Conservation (phyloP, 2,113 vertebrate genomes). For the Limanda limanda region DNA sequence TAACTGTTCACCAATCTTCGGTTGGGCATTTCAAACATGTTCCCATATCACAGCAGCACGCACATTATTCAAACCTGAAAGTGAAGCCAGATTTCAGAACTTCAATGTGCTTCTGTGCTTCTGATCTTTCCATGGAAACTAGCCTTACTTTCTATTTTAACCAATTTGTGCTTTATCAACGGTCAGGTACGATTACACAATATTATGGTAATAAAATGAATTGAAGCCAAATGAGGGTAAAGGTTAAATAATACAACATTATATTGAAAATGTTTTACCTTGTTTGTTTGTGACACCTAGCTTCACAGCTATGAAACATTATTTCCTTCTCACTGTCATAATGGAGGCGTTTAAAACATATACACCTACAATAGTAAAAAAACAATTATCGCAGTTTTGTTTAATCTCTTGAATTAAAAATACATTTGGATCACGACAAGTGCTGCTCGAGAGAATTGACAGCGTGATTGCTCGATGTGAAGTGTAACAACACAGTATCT, state of each 20-base stretch:
- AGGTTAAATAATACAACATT: neutral
- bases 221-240: neutral
- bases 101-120: too few relatives aligned
- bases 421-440: neutral
- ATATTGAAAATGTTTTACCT: neutral
- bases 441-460: neutral
- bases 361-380: neutral
- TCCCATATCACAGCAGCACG: constrained; percentile 12
- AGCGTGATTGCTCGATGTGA: constrained; percentile 9
- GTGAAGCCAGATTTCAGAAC: neutral
- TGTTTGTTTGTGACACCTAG: neutral
- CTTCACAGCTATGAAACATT: neutral
- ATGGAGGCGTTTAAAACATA: neutral
- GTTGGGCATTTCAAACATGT: constrained; percentile 41
- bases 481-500: neutral
- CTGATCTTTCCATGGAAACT: neutral
- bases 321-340: neutral
- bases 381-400: neutral
- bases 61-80: constrained; percentile 10
- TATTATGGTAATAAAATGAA: neutral
- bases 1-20: constrained; percentile 68
- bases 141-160: neutral
- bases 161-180: constrained; percentile 1
- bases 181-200: neutral
- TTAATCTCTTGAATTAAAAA: neutral